Evolutionary conservation across 2,888 invertebrate species (phyloP), one percentile per base, ranked within the genome.

Genomic region (Drosophila mulleri): DNA sequence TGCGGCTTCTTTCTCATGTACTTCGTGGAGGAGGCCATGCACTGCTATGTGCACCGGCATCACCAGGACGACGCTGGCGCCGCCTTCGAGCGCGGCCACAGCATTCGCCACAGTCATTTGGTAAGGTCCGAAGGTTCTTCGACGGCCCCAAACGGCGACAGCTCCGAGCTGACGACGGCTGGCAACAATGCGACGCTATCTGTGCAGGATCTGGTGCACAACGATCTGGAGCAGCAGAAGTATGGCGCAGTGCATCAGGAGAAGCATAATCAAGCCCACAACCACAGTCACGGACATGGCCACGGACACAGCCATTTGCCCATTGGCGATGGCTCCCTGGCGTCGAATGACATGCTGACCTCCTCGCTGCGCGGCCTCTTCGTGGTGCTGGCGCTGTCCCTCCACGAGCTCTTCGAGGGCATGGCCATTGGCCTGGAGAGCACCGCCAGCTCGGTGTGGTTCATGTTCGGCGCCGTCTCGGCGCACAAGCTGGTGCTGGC

Each of bases 401-500:
- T 98, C 64, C 98, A 98, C 90, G 97, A 97, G 90, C 93, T 97
- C 3, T 97, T 98, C 89, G 97, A 98, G 93, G 98, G 97, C 23
- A 93, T 97, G 61, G 96, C 97, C 23, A 96, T 97, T 18, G 97
- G 97, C 0, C 92, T 97, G 65, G 97, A 97, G 90, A 93, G 94
- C 11, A 94, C 95, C 37, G 93, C 94, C 5, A 88, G 92, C 1
- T 94, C 94, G 42, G 95, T 96, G 14, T 96, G 95, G 94, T 97
- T 97, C 92, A 96, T 98, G 95, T 96, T 97, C 89, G 96, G 95
- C 6, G 97, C 97, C 0, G 95, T 98, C 4, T 95, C 96, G 0
- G 96, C 97, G 0, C 98, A 98, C 92, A 98, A 98, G 92, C 94
- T 97, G 58, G 97, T 98, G 16, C 96, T 98, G 71, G 97, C 97